Evolutionary conservation across 2,888 invertebrate genomes (phyloP), one percentile per base, ranked within the genome.

Genomic region (Sepiola atlantica): DNA sequence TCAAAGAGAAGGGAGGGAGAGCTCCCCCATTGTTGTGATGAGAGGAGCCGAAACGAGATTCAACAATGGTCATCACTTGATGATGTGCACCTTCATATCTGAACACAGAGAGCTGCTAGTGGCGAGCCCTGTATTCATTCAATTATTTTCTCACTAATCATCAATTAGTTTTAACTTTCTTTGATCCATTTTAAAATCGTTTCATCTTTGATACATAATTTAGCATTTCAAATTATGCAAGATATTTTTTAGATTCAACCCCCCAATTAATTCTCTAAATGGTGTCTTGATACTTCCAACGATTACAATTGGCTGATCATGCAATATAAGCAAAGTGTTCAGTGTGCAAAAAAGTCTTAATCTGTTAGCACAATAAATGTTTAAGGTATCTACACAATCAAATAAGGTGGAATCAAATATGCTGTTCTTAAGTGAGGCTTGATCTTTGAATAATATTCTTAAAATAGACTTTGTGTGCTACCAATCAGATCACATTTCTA

Each of bases 311-410:
- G 77, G 77, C 16, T 77, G 32, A 77, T 77, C n/a, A n/a, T 77
- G 77, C 77, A 77, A 77, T 77, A 77, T 77, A n/a, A 77, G 77
- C n/a, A 77, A 77, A 77, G n/a, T 77, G 32, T n/a, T 32, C 77
- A 77, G 12, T 77, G 77, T 77, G 77, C 77, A 77, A 16, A 77
- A 77, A 32, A n/a, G 32, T 77, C n/a, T 1, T 16, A n/a, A 32
- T n/a, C 28, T 77, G 16, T 28, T n/a, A 77, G 32, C n/a, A n/a
- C n/a, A 61, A 61, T 61, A 12, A 77, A 12, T 32, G 14, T 10
- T 77, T n/a, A 21, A 77, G 14, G 10, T 8, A 77, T 77, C 77
- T 77, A 77, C 14, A 32, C 45, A 45, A 45, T 45, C 45, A 8
- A 45, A 45, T 45, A 2, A 45, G 45, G 45, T 45, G 45, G 45